Percentiles rank a stretch among this genome's conserved stretches.
phyloP scores from a whole-genome alignment of 1,140 invertebrate species.

The Heliothis subflexa region DNA sequence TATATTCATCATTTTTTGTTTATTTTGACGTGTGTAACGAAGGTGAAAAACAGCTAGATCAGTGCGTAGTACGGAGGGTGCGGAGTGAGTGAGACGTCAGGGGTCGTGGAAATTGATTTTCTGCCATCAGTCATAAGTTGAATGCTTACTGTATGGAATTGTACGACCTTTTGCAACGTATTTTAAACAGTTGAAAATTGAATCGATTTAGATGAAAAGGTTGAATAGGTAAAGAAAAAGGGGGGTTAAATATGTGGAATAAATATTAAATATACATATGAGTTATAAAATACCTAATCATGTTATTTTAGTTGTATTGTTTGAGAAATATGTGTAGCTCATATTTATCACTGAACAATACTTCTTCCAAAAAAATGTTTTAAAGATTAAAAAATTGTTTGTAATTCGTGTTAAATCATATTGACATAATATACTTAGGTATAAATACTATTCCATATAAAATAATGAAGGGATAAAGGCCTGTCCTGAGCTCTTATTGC shows the following conservation, averaged over 20 bases:
- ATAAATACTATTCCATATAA: too few relatives aligned
- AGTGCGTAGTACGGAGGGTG: slow-evolving; percentile 52
- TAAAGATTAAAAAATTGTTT: neutral
- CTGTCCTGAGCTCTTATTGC: neutral
- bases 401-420: neutral
- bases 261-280: too few relatives aligned
- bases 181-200: slow-evolving; percentile 36
- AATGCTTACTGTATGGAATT: slow-evolving; percentile 50
- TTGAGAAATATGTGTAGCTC: neutral
- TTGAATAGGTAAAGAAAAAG: neutral
- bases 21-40: slow-evolving; percentile 84
- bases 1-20: slow-evolving; percentile 67
- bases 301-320: too few relatives aligned
- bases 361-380: neutral
- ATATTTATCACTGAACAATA: neutral
- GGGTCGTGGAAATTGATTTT: slow-evolving; percentile 80
- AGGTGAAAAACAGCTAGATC: slow-evolving; percentile 81
- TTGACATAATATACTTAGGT: neutral
- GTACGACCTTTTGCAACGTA: slow-evolving; percentile 33
- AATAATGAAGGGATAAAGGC: neutral
- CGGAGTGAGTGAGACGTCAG: slow-evolving; percentile 76
- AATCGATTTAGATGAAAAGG: neutral
- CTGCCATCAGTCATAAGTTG: slow-evolving; percentile 79
- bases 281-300: too few relatives aligned
- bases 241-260: too few relatives aligned